These are phyloP conservation scores for Gambusia holbrooki DNA, from an alignment of 2,113 vertebrate species.

Conservation along the genomic window DNA sequence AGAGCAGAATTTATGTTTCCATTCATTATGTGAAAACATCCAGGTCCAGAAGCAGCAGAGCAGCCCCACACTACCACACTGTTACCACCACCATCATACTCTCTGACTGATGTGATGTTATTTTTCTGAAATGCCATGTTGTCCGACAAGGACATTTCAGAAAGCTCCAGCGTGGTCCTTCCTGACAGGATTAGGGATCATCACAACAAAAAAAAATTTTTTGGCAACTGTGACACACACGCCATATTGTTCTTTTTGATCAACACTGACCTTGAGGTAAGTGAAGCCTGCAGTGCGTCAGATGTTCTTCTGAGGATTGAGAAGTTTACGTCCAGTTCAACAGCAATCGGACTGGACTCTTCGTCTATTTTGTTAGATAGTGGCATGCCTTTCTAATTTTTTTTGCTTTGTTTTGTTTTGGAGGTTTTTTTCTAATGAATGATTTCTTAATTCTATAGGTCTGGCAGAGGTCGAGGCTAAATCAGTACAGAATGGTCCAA, in stretches of 20 bases:
- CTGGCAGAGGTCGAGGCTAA: background rate
- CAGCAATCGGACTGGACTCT: no score
- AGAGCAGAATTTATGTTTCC: background rate
- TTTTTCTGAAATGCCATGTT: background rate
- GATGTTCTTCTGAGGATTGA: no score
- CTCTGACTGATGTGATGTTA: background rate
- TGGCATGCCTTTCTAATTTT: no score
- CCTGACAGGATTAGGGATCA: background rate
- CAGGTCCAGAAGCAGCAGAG: background rate
- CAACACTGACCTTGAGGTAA: background rate
- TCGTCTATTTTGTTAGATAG: no score
- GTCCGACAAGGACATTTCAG: background rate
- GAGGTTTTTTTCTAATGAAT: background rate
- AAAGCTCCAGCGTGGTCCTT: background rate
- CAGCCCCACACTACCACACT: background rate
- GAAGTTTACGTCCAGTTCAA: no score
- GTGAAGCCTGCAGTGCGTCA: background rate
- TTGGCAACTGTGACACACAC: no score
- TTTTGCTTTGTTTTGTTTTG: no score
- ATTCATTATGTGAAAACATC: background rate
- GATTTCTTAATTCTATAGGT: background rate
- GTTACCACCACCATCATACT: background rate
- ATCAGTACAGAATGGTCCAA: no score
- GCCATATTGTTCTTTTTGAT: background rate
- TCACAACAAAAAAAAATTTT: background rate